Conservation (phyloP, 2,113 vertebrate genomes). For the Casuarius casuarius region DNA sequence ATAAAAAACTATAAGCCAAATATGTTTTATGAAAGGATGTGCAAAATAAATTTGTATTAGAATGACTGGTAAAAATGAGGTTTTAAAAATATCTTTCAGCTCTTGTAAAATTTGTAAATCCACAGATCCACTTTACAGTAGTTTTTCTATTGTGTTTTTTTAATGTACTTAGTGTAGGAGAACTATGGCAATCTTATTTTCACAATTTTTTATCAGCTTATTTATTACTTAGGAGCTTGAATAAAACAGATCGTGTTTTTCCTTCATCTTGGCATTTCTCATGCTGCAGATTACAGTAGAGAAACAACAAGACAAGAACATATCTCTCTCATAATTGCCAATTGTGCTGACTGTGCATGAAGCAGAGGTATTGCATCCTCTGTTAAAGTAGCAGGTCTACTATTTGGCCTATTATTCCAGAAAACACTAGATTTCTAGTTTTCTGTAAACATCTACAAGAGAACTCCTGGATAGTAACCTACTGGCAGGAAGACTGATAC, state of each 20-base stretch:
- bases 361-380: background rate
- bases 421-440: background rate
- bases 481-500: background rate
- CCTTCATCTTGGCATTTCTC: background rate
- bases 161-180: background rate
- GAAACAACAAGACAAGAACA: background rate
- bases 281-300: background rate
- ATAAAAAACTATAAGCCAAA: background rate
- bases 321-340: background rate
- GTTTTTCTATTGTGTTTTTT: background rate
- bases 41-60: background rate
- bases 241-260: background rate
- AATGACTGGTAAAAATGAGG: background rate
- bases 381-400: background rate
- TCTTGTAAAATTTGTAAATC: background rate
- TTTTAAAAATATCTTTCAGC: background rate
- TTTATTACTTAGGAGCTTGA: background rate
- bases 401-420: background rate
- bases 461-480: background rate
- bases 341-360: background rate
- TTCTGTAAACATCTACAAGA: background rate
- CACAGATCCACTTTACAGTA: background rate
- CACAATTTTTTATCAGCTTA: background rate
- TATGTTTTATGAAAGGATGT: background rate
- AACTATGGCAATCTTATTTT: background rate